phyloP scores from a whole-genome alignment of 2,888 invertebrate species.

The Platerodrilus igneus region DNA sequence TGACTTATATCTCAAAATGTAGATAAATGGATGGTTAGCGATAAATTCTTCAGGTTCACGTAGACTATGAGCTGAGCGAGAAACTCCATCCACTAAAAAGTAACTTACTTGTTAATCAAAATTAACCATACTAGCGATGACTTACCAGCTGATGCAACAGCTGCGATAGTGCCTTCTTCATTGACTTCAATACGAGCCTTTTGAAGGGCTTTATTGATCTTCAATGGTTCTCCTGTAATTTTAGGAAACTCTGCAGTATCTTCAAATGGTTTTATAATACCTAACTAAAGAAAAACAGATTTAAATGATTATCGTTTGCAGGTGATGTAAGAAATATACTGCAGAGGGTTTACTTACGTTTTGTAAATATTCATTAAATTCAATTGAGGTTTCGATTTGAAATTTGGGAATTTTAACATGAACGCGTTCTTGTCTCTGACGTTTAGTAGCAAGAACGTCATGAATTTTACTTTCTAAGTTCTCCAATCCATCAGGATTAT shows the following conservation, averaged over 20 bases:
- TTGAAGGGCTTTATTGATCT: slow-evolving; percentile 38
- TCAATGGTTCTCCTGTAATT: slow-evolving; percentile 32
- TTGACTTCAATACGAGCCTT: slow-evolving; percentile 43
- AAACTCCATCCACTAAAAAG: too few species aligned
- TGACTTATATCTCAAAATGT: too few species aligned
- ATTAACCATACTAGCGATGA: too few species aligned
- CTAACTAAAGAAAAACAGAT: too few species aligned
- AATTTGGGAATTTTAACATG: slow-evolving; percentile 10
- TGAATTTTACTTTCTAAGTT: slow-evolving; percentile 17
- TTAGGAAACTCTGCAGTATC: slow-evolving; percentile 33
- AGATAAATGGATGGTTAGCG: too few species aligned
- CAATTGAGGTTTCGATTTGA: slow-evolving; percentile 8
- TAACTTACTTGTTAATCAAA: too few species aligned
- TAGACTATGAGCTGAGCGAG: too few species aligned
- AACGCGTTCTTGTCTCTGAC: neutral
- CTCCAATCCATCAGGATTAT: slow-evolving; percentile 18
- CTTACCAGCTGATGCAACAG: too few species aligned
- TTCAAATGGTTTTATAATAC: slow-evolving; percentile 22
- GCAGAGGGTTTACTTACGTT: too few species aligned
- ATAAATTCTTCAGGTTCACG: too few species aligned
- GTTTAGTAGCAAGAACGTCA: slow-evolving; percentile 18
- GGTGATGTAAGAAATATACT: too few species aligned
- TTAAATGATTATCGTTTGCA: too few species aligned
- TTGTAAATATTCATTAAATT: slow-evolving; percentile 10
- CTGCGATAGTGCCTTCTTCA: slow-evolving; percentile 42